Evolutionary conservation across 2,888 invertebrate genomes (phyloP).

Genomic region (Sialis lutaria): DNA sequence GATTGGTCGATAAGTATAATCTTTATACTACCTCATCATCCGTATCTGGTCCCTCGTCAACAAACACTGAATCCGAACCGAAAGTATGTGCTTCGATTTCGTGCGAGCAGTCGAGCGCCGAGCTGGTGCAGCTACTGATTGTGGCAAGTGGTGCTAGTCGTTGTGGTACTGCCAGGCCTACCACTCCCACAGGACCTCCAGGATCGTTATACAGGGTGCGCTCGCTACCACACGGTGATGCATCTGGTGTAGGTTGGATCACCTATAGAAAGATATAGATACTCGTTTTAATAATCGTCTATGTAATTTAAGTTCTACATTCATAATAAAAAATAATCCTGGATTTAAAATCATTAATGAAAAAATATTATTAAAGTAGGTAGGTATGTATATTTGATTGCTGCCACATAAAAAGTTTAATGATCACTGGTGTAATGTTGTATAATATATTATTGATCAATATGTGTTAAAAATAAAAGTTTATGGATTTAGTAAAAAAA

Average conservation of each 20-base stretch:
- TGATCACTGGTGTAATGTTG: no score
- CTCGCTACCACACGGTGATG: conserved; percentile 64
- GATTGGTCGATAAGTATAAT: no score
- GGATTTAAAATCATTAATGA: no score
- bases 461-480: no score
- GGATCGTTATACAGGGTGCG: conserved; percentile 28
- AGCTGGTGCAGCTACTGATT: conserved; percentile 59
- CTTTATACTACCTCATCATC: conserved; percentile 44
- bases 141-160: conserved; percentile 63
- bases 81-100: conserved; percentile 46
- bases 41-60: conserved; percentile 55
- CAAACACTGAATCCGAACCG: conserved; percentile 67
- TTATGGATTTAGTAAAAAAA: no score
- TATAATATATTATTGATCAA: no score
- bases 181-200: conserved; percentile 9
- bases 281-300: no score
- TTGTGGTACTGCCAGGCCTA: conserved; percentile 15
- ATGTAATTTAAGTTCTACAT: no score
- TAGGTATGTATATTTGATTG: no score
- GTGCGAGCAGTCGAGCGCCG: conserved; percentile 33
- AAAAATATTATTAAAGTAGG: no score
- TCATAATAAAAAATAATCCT: no score
- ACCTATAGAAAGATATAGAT: conserved; percentile 25
- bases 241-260: conserved; percentile 65
- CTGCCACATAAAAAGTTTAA: no score